phyloP scores from a whole-genome alignment of 2,797 vertebrate species.

The Leptodactylus fallax region DNA sequence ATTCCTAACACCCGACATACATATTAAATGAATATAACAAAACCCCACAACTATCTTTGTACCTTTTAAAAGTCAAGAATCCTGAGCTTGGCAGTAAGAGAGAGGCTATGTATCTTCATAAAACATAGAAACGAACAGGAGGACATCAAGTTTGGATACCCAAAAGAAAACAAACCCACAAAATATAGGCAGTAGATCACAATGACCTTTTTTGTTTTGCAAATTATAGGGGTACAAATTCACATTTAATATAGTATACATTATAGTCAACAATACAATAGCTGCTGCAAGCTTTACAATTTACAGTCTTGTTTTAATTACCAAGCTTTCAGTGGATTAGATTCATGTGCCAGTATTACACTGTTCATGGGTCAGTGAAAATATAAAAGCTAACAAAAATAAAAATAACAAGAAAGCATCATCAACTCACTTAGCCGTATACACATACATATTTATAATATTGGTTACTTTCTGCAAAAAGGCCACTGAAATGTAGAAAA shows the following conservation, averaged over 20 bases:
- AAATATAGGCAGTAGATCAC: conserved; percentile 82
- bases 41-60: conserved; percentile 77
- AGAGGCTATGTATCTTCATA: conserved; percentile 82
- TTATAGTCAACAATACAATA: conserved; percentile 83
- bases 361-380: conserved; percentile 86
- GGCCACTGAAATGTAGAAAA: conserved; percentile 99
- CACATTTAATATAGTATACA: conserved; percentile 88
- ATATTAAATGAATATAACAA: conserved; percentile 76
- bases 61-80: conserved; percentile 84
- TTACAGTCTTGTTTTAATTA: conserved; percentile 95
- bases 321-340: conserved; percentile 97
- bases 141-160: conserved; percentile 75
- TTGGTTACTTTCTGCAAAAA: conserved; percentile 81
- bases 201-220: conserved; percentile 82
- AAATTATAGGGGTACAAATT: conserved; percentile 82
- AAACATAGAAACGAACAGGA: conserved; percentile 78
- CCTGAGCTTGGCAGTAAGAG: conserved; percentile 87
- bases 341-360: conserved; percentile 91
- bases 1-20: conserved; percentile 75
- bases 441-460: conserved; percentile 67
- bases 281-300: conserved; percentile 92
- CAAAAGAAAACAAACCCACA: conserved; percentile 71
- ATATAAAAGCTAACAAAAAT: conserved; percentile 86
- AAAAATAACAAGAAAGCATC: conserved; percentile 31
- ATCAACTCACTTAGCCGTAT: conserved; percentile 79